Evolutionary conservation across 2,797 vertebrate genomes (phyloP).

Genomic region (Oryzias dopingdopingensis): DNA sequence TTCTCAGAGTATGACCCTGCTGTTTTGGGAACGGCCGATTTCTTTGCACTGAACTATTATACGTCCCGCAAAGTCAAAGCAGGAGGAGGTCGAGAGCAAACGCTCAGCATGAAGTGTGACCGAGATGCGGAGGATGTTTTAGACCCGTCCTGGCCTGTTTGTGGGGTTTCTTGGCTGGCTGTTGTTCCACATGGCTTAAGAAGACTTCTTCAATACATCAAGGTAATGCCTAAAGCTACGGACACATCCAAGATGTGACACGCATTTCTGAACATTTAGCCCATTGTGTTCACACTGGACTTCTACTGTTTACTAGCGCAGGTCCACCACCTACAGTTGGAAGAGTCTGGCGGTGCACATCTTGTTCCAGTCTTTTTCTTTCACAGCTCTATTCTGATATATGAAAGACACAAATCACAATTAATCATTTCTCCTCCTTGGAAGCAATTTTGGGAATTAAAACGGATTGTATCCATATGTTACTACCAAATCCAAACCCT

Average conservation of each 20-base stretch:
- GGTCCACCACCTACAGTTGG: too few relatives aligned
- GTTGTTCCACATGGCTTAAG: slow-evolving; percentile 77
- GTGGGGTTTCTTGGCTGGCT: slow-evolving; percentile 75
- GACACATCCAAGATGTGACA: not conserved
- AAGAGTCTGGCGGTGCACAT: too few relatives aligned
- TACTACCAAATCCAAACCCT: too few relatives aligned
- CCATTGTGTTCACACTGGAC: too few relatives aligned
- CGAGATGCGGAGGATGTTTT: slow-evolving; percentile 60
- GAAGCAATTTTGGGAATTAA: too few relatives aligned
- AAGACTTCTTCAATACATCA: slow-evolving; percentile 81
- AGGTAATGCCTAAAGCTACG: slow-evolving; percentile 62
- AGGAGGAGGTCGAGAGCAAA: slow-evolving; percentile 30
- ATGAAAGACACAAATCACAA: too few relatives aligned
- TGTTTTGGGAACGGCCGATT: slow-evolving; percentile 81
- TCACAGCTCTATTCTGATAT: too few relatives aligned
- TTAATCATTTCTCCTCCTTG: too few relatives aligned
- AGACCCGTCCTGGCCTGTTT: slow-evolving; percentile 79
- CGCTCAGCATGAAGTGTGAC: slow-evolving; percentile 59
- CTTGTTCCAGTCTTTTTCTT: too few relatives aligned
- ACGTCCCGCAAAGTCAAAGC: slow-evolving; percentile 76
- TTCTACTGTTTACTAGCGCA: too few relatives aligned
- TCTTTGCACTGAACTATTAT: slow-evolving; percentile 86
- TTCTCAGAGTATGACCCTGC: slow-evolving; percentile 73
- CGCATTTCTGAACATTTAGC: not conserved
- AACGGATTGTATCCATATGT: too few relatives aligned